Evolutionary conservation across 2,797 vertebrate species (phyloP).

Genomic region (Muraenolepis orangiensis): DNA sequence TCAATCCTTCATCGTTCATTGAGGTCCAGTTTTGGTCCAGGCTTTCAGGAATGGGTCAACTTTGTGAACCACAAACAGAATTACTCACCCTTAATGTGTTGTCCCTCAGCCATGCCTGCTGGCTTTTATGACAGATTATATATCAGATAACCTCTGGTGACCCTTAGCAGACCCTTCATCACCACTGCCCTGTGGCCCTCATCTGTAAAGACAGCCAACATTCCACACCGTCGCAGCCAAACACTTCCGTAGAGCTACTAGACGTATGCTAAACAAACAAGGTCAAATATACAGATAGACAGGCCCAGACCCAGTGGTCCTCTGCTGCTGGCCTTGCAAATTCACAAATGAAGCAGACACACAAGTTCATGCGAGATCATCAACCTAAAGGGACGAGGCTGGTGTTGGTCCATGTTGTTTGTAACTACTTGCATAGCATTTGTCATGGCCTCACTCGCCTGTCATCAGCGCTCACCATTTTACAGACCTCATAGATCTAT

Average conservation of each 20-base stretch:
- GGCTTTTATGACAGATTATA: slow-evolving; percentile 24
- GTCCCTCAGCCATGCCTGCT: neutral
- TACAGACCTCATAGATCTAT: neutral
- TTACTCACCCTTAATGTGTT: neutral
- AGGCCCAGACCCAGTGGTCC: slow-evolving; percentile 56
- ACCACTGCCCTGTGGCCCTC: neutral
- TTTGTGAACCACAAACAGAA: neutral
- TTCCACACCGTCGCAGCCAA: slow-evolving; percentile 52
- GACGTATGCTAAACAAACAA: neutral
- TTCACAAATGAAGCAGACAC: slow-evolving; percentile 30
- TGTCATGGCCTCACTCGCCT: neutral
- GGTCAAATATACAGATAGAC: slow-evolving; percentile 24
- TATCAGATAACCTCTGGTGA: slow-evolving; percentile 51
- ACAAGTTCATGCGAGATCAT: neutral
- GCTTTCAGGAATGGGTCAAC: neutral
- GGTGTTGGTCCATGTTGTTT: neutral
- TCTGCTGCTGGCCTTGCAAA: slow-evolving; percentile 42
- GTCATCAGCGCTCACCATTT: neutral
- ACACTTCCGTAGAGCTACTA: slow-evolving; percentile 9
- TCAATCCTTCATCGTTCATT: neutral
- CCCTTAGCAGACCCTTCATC: slow-evolving; percentile 31
- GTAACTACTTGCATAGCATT: neutral
- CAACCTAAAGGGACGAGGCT: neutral
- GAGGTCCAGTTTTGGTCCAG: neutral
- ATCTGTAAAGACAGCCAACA: slow-evolving; percentile 48